Evolutionary conservation across 2,797 vertebrate species (phyloP), one percentile per base, ranked within the genome.

Genomic region (Chrysolophus pictus): DNA sequence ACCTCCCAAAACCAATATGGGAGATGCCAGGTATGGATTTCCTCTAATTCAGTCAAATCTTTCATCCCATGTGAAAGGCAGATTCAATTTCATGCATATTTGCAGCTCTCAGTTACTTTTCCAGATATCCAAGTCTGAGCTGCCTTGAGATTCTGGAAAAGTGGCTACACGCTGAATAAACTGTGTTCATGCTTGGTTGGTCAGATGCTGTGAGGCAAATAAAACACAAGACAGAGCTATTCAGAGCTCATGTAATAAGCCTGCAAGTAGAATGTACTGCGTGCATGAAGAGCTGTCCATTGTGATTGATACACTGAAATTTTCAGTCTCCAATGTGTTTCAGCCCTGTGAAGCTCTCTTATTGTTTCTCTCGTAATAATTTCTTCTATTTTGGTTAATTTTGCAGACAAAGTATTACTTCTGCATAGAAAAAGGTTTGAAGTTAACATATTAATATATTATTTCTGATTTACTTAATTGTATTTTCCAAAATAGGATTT

Each of bases 101-200:
- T 94, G 47, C 64, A 74, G 41, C 37, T 76, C 86, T 68, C 49
- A 11, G 69, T 73, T 53, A 23, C 44, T 89, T 24, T 87, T 93
- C 55, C 62, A 72, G 84, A 42, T n/a, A 77, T 71, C 49, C 65
- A 87, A 80, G 23, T 13, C 58, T 91, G 46, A 49, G 69, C 73
- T 69, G 69, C 84, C 87, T 82, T 7, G 2, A 73, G 79, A 77
- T 92, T 80, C 69, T 91, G 72, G 75, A 74, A 28, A 91, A 94
- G 65, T 29, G 58, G n/a, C 82, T 71, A 41, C 33, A 22, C 42
- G 78, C 44, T 44, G 44, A 83, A 84, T 64, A 67, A 79, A n/a
- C 24, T 11, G 13, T 68, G n/a, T 70, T 37, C 67, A 33, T 58
- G 39, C 35, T 10, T 47, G 29, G 81, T 76, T 84, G 75, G 71